Base-by-base conservation (phyloP, 2,888 invertebrate genomes). In the Chrysodeixis includens region DNA sequence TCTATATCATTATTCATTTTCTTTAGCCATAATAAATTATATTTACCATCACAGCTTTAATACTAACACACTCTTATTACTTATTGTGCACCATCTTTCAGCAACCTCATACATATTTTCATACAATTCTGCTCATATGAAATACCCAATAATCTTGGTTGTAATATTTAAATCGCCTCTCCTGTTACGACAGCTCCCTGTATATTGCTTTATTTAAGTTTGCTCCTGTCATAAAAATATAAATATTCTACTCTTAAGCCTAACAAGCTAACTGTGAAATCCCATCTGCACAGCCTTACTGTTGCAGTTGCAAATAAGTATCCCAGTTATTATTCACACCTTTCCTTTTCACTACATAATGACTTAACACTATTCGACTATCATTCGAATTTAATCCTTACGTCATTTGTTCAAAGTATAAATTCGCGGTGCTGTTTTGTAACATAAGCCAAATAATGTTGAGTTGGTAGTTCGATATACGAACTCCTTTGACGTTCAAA, bases 271-370 rank as follows among this genome's bases (percentile, higher is more conserved):
- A 85, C 85, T 87, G 83, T 84, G 83, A 89, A 90, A 90, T 86
- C 84, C 79, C 83, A 88, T 89, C 88, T 86, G 82, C 76, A 85
- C 74, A 83, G 81, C 83, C 83, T 81, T 76, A 71, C 74, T 79
- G 74, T 74, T 81, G 85, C 86, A 86, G 79, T 88, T 87, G 86
- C 86, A 86, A 90, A 90, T 89, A 88, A 88, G 84, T 86, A 87
- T 84, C 78, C 78, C 70, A 77, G 83, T 86, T 86, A 90, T 90
- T 90, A 91, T 89, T 89, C 89, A 89, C 88, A 88, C 85, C 22
- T 69, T 69, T 71, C 72, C 44, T 54, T 26, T 56, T 40, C 56
- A 52, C 66, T 46, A 57, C 40, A 60, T 26, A 75, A 81, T 57
- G 62, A 69, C 56, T 44, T 56, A 73, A 79, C 72, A 64, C 59